Conservation (phyloP, 2,797 vertebrate species). For the Synanceia verrucosa region DNA sequence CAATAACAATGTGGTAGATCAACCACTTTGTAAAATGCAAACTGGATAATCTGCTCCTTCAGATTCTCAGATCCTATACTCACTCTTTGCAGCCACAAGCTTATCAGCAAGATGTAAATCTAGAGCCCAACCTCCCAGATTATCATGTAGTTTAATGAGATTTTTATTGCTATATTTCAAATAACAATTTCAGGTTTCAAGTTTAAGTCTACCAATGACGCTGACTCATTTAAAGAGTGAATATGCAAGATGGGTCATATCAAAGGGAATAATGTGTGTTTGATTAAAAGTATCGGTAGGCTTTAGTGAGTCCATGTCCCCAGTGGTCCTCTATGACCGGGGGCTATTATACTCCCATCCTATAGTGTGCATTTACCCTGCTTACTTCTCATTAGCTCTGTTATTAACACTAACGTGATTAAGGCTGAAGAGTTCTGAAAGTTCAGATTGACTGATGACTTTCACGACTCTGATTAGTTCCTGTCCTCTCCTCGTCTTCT, state of each 20-base stretch:
- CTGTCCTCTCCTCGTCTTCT: constrained; percentile 21
- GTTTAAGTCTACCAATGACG: constrained; percentile 15
- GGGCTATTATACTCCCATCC: constrained; percentile 44
- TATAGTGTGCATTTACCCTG: constrained; percentile 41
- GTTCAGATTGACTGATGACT: constrained; percentile 50
- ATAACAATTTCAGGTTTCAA: background rate
- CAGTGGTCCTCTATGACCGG: constrained; percentile 36
- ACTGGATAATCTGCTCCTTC: background rate
- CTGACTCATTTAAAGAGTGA: constrained; percentile 25
- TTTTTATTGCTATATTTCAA: constrained; percentile 6
- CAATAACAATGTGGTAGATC: background rate
- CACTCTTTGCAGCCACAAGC: background rate
- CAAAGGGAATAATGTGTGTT: constrained; percentile 63
- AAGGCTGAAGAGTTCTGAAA: constrained; percentile 36
- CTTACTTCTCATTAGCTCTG: constrained; percentile 52
- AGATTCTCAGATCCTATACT: background rate
- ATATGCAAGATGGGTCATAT: constrained; percentile 26
- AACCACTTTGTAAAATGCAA: background rate
- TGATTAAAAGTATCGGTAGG: constrained; percentile 53
- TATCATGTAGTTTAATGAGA: background rate
- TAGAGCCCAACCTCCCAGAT: background rate
- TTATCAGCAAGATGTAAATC: constrained; percentile 9
- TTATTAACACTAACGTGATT: constrained; percentile 50
- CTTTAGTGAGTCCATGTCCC: constrained; percentile 33
- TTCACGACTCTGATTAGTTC: constrained; percentile 52